Conservation (phyloP, 1,140 invertebrate genomes). For the Bombyx mandarina region DNA sequence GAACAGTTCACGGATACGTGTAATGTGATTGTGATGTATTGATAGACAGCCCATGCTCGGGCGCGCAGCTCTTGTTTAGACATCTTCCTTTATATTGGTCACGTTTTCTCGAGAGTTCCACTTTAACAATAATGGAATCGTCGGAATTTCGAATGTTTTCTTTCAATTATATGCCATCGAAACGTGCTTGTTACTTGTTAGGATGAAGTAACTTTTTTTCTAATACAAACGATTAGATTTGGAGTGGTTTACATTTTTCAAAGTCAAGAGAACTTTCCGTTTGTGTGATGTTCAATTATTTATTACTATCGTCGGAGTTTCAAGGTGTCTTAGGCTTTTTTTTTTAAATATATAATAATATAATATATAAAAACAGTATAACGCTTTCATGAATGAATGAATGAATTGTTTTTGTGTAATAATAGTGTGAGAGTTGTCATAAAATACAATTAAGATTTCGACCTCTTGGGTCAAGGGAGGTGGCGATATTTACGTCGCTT, state of each 20-base stretch:
- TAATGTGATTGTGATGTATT: conserved; percentile 32
- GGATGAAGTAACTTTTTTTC: background rate
- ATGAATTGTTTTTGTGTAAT: no score
- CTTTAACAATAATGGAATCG: conserved; percentile 38
- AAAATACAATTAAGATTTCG: no score
- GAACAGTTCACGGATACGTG: conserved; percentile 38
- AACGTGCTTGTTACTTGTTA: conserved; percentile 24
- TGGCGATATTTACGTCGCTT: no score
- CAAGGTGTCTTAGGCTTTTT: no score
- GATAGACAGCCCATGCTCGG: conserved; percentile 37
- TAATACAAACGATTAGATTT: background rate
- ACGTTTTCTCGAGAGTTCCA: conserved; percentile 59
- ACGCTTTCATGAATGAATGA: no score
- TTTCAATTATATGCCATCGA: conserved; percentile 41
- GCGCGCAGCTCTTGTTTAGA: conserved; percentile 14
- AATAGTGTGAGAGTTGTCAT: no score
- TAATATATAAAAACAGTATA: no score
- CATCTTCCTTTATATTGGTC: conserved; percentile 41
- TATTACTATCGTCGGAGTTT: no score
- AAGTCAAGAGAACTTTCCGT: no score
- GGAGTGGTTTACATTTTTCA: background rate
- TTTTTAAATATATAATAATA: no score
- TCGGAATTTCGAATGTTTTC: conserved; percentile 44
- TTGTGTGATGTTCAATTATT: no score
- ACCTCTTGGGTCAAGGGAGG: no score